A percentile compares a stretch with the other conserved stretches of the same genome.
Conservation (phyloP, 2,797 vertebrate genomes). For the Lepidocolaptes lacrymiger region DNA sequence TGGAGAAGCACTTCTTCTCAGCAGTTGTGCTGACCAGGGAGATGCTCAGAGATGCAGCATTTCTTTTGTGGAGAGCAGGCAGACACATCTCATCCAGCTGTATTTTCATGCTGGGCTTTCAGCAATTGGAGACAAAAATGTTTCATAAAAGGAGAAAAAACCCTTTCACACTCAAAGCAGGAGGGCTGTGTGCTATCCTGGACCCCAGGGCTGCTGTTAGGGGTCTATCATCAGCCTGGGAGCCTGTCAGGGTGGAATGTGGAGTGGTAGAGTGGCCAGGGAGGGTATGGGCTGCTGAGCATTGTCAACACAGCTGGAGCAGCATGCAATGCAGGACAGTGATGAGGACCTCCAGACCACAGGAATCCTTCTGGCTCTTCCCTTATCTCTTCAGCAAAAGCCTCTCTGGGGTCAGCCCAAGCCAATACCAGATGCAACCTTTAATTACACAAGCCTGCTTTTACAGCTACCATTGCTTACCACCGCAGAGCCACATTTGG, state of each 20-base stretch:
- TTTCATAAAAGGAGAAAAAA: neutral
- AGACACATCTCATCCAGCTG: neutral
- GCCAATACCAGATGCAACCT: neutral
- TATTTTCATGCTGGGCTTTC: neutral
- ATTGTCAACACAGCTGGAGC: neutral
- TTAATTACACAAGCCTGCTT: neutral
- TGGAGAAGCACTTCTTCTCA: rapidly evolving
- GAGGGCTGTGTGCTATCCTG: neutral
- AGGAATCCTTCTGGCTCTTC: neutral
- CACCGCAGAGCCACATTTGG: rapidly evolving
- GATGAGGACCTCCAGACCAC: neutral
- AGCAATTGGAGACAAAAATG: neutral
- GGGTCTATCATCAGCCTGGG: neutral
- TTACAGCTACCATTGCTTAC: neutral
- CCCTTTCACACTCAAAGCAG: neutral
- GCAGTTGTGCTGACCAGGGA: rapidly evolving
- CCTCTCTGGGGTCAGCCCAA: neutral
- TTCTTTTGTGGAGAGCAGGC: rapidly evolving
- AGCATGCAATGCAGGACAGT: neutral
- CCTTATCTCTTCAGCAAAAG: neutral
- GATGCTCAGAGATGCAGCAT: neutral
- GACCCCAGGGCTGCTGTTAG: neutral
- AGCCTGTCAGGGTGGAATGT: neutral
- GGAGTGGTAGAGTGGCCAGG: rapidly evolving
- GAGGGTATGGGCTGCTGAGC: rapidly evolving